Evolutionary conservation across 2,888 invertebrate species (phyloP).

Genomic region (Cheilosia grossa): DNA sequence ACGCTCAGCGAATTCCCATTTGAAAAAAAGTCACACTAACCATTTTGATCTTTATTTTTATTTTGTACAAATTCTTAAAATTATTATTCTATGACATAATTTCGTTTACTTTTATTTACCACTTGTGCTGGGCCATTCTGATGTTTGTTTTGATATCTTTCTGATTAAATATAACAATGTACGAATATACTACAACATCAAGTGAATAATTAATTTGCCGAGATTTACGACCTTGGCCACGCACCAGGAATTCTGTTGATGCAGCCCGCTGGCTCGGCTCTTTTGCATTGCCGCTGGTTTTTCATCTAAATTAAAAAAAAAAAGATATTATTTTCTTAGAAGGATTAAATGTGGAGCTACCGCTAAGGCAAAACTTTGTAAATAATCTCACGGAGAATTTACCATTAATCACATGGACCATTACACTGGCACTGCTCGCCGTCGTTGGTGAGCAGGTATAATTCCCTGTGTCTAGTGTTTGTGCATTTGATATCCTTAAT

Average conservation of each 20-base stretch:
- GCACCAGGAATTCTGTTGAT: slow-evolving; percentile 19
- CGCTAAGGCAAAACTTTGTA: not conserved
- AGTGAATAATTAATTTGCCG: slow-evolving; percentile 68
- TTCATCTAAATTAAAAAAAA: slow-evolving; percentile 86
- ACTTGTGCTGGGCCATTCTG: no score
- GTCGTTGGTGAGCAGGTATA: slow-evolving; percentile 95
- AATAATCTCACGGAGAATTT: slow-evolving; percentile 79
- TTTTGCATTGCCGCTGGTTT: slow-evolving; percentile 95
- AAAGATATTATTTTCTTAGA: not conserved
- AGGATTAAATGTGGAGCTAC: slow-evolving; percentile 17
- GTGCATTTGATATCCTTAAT: slow-evolving; percentile 89
- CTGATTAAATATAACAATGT: slow-evolving; percentile 45
- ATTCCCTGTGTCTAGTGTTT: slow-evolving; percentile 92
- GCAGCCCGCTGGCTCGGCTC: slow-evolving; percentile 82
- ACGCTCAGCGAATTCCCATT: no score
- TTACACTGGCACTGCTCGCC: slow-evolving; percentile 92
- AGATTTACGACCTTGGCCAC: slow-evolving; percentile 48
- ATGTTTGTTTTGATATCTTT: not conserved
- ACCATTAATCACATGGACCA: slow-evolving; percentile 95
- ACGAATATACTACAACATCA: slow-evolving; percentile 49
- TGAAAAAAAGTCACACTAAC: not conserved
- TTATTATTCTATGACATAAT: slow-evolving; percentile 38
- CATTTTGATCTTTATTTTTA: slow-evolving; percentile 24
- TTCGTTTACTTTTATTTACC: slow-evolving; percentile 22
- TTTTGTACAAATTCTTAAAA: slow-evolving; percentile 70